Base-by-base conservation (phyloP, 2,888 invertebrate species). In the Nesidiocoris tenuis region DNA sequence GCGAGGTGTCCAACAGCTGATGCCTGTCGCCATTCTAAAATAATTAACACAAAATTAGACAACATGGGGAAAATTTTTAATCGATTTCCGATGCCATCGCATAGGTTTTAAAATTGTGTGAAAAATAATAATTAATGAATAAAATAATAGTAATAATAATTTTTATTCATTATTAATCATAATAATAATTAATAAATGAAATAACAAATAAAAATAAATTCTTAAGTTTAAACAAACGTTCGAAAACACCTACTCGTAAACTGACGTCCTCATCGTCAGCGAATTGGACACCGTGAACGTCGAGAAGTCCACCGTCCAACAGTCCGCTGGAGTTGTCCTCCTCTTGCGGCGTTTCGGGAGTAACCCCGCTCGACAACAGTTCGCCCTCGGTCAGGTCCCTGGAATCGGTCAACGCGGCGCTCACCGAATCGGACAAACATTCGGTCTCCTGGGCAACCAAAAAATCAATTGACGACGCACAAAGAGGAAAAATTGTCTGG, bases 1-100 rank as follows among this genome's bases (percentile, higher is more conserved):
- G 83, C 84, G 80, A 80, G 18, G 80, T 78, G 54, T 80, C 79
- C 12, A 75, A 56, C n/a, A 61, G 64, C 21, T 78, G 76, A 19
- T 77, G 75, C 18, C 76, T 72, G 24, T 72, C 72, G 0, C 61
- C 72, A 39, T 61, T 72, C 72, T 72, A 22, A 3, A 67, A 56
- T 22, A 67, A 39, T 39, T 39, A 39, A 39, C 39, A 7, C 12
- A 54, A 54, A 54, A 16, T 18, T 17, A n/a, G 17, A 59, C 19
- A 59, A 17, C 19, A 59, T 59, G 39, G 39, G 3, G 39, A 39
- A 12, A 39, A 39, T 39, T 39, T 39, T 39, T 39, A 39, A 39
- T 39, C 39, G 39, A 39, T n/a, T n/a, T n/a, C n/a, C n/a, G n/a
- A n/a, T n/a, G n/a, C n/a, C n/a, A n/a, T n/a, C n/a, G n/a, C n/a